Evolutionary conservation across 1,140 invertebrate genomes (phyloP), one percentile per base, ranked within the genome.

Genomic region (Hyposmocoma kahamanoa): DNA sequence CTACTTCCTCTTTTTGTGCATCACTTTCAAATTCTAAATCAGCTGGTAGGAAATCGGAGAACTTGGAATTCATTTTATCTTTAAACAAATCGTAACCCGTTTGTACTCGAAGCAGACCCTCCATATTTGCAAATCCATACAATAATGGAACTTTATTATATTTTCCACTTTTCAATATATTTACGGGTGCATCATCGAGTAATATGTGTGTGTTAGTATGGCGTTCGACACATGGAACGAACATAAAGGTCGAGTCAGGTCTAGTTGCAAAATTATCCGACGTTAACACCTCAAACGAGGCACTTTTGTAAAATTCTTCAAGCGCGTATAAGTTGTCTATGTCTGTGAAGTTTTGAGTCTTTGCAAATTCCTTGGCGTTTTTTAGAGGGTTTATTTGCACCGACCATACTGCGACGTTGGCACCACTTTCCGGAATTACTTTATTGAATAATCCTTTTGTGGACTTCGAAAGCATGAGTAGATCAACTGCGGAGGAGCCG

Each of bases 41-140:
- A 46, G 44, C 49, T 3, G 74, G 72, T 19, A 78, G 42, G 36
- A 72, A 81, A 30, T 76, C 47, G 1, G 61, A 62, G 55, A 81
- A 78, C 0, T 70, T 72, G 22, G 34, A 18, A 51, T 81, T 73
- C 71, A 81, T 81, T 47, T 26, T 46, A n/a, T 61, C 17, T 50
- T 64, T 66, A 67, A 65, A 71, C 9, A 19, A 10, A 17, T 68
- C 50, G 50, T 69, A 78, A 3, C 13, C 32, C 8, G 39, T 4
- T 5, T 20, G 11, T 21, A 66, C 30, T 30, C 65, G 42, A 20
- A 78, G 30, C 13, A 66, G 30, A 6, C 77, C 74, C 36, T 77
- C 74, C 65, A 74, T 70, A 20, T 67, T 50, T 28, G 65, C 53
- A 36, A 76, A 72, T 8, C 78, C 75, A 47, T 62, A 61, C 4